Conservation (phyloP, 2,797 vertebrate species). For the Hylomyscus alleni region DNA sequence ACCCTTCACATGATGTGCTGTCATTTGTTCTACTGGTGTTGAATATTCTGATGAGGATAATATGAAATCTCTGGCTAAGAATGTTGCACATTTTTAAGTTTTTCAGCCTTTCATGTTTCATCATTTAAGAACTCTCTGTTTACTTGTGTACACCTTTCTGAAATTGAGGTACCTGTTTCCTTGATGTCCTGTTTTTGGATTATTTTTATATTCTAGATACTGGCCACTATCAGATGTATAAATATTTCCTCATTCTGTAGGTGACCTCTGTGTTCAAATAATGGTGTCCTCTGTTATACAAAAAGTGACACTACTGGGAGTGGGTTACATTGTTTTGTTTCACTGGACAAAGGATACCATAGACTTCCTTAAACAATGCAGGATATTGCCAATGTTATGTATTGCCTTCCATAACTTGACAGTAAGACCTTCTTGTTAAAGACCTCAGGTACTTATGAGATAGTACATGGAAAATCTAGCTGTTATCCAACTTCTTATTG, state of each 20-base stretch:
- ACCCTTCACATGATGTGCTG: not conserved
- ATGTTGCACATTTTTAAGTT: not conserved
- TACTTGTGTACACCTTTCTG: not conserved
- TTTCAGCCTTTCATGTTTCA: not conserved
- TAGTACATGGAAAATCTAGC: not conserved
- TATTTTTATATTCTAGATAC: not conserved
- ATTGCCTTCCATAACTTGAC: not conserved
- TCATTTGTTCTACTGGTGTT: not conserved
- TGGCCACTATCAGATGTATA: not conserved
- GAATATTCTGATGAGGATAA: not conserved
- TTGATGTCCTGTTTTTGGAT: not conserved
- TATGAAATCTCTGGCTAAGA: not conserved
- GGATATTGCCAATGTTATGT: not conserved
- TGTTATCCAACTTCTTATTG: not conserved
- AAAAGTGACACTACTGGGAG: not conserved
- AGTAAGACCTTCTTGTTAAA: not conserved
- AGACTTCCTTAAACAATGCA: not conserved
- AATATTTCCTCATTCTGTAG: not conserved
- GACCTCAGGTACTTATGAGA: not conserved
- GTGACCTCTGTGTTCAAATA: not conserved
- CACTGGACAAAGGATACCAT: not conserved
- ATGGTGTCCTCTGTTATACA: not conserved
- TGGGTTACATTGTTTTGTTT: not conserved
- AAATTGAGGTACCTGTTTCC: not conserved
- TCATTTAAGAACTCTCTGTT: not conserved